Evolutionary conservation across 2,113 vertebrate genomes (phyloP), one percentile per base, ranked within the genome.

Genomic region (Hemiscyllium ocellatum): DNA sequence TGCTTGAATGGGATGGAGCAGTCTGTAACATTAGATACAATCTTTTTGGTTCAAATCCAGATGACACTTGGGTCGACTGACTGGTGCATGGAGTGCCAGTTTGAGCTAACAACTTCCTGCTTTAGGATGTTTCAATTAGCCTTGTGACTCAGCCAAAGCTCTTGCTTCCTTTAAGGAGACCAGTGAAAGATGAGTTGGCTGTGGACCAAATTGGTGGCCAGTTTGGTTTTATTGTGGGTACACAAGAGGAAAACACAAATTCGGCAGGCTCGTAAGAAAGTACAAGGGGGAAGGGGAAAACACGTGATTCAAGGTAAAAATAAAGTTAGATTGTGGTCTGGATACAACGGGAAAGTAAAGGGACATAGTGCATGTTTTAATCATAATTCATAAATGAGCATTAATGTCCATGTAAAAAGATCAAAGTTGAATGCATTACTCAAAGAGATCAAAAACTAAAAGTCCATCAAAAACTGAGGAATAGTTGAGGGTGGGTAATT

Each of bases 91-190:
- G 42, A 17, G 52, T 72, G 66, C 69, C 42, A 95, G 94, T 12
- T 72, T 70, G 93, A 47, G 68, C 20, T 89, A 95, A 69, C 24
- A 95, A 72, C 37, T 70, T 95, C 68, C 93, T 95, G 93, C 68
- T 70, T 69, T 17, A 47, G 42, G 8, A 22, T 95, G 10, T 50
- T 95, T 10, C 47, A 72, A 76, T 72, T 95, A 50, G 69, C 69
- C 69, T 72, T 26, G 66, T 72, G 37, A 95, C 47, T 70, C 68
- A 95, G 69, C 94, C 69, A 72, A 95, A 52, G 22, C 24, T 70
- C 26, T 7, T 52, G 26, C 47, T 76, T 72, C 42, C 37, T 76
- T 95, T 52, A 70, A 72, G 50, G 68, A 26, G 8, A 95, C 93
- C 68, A 50, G 47, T 33, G 66, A 95, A 70, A 50, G 42, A 47